Evolutionary conservation across 2,888 invertebrate species (phyloP).

Genomic region (Caradrina kadenii): DNA sequence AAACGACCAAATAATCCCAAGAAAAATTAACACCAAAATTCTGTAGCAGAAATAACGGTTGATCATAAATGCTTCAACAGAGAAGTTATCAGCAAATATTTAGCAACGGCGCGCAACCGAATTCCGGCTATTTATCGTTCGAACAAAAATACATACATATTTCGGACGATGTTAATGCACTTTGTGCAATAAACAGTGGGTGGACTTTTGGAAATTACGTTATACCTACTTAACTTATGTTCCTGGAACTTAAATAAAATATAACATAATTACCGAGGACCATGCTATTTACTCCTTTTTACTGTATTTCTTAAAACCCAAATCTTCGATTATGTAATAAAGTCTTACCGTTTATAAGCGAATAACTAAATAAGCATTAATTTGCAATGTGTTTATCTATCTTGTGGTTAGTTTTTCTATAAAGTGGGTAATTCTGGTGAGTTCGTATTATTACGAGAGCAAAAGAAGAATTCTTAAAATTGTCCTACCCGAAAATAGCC

Average conservation of each 20-base stretch:
- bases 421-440: background rate
- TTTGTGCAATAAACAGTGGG: constrained; percentile 67
- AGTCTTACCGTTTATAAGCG: no score
- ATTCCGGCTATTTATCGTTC: constrained; percentile 80
- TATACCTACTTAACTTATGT: no score
- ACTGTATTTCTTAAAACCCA: no score
- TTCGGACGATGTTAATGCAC: constrained; percentile 83
- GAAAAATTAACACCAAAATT: constrained; percentile 20
- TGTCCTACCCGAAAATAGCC: background rate
- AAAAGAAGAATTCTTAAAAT: background rate
- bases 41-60: constrained; percentile 57
- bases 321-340: no score
- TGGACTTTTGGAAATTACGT: constrained; percentile 14
- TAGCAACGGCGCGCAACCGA: constrained; percentile 71
- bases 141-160: constrained; percentile 81
- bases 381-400: no score
- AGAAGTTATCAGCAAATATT: constrained; percentile 72
- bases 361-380: no score
- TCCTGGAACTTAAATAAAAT: background rate
- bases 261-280: no score
- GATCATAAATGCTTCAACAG: constrained; percentile 70
- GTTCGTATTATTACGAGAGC: background rate
- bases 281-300: no score
- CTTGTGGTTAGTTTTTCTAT: no score
- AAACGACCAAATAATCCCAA: background rate